phyloP scores from a whole-genome alignment of 2,888 invertebrate species.

The Malachius bipustulatus region DNA sequence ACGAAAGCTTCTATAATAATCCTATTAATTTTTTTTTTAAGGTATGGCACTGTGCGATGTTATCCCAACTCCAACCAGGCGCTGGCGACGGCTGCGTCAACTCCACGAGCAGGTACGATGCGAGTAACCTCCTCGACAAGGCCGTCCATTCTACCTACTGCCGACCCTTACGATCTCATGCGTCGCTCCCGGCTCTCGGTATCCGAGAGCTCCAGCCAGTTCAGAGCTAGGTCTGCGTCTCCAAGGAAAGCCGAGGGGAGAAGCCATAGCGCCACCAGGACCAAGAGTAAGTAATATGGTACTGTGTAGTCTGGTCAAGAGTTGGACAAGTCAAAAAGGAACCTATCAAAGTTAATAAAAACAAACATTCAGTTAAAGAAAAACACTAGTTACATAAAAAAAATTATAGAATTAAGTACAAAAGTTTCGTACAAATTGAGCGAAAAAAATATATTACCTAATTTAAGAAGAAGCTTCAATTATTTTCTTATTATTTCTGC shows the following conservation, averaged over 20 bases:
- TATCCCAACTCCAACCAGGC: slow-evolving; percentile 25
- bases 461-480: too few species aligned
- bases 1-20: too few species aligned
- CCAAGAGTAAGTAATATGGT: slow-evolving; percentile 39
- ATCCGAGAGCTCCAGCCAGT: slow-evolving; percentile 31
- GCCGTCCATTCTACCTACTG: slow-evolving; percentile 50
- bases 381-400: too few species aligned
- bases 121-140: slow-evolving; percentile 48
- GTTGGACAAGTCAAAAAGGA: too few species aligned
- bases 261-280: slow-evolving; percentile 21
- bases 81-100: slow-evolving; percentile 24
- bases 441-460: too few species aligned
- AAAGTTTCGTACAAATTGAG: too few species aligned
- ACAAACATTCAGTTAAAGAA: too few species aligned
- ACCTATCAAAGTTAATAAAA: too few species aligned
- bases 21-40: too few species aligned
- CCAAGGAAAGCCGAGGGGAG: slow-evolving; percentile 21
- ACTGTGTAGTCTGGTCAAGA: too few species aligned
- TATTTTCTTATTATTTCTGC: too few species aligned
- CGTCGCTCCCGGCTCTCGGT: slow-evolving; percentile 64
- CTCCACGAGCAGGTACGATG: slow-evolving; percentile 49
- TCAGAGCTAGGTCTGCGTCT: slow-evolving; percentile 39
- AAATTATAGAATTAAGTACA: too few species aligned
- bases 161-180: slow-evolving; percentile 72
- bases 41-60: slow-evolving; percentile 54